A percentile compares a stretch with the other conserved stretches of the same genome.
Conservation (phyloP, 23 tunicate genomes). For the Aplidium turbinatum region DNA sequence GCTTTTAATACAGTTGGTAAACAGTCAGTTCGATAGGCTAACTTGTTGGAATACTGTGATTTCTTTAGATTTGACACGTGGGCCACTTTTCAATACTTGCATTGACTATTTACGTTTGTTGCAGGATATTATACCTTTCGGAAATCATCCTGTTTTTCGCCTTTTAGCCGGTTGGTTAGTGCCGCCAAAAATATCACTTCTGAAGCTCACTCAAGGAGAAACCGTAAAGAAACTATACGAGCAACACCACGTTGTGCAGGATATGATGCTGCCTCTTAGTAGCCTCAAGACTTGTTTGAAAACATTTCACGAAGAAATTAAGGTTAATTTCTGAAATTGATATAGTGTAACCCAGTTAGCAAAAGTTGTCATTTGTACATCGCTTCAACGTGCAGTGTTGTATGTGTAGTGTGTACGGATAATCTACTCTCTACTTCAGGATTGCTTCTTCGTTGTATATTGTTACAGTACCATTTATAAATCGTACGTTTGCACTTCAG, state of each 20-base stretch:
- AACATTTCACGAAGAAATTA: slow-evolving; percentile 72
- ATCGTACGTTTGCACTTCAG: too few species aligned
- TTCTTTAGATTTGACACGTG: not conserved
- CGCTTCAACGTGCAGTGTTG: too few species aligned
- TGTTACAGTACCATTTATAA: too few species aligned
- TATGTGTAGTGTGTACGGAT: too few species aligned
- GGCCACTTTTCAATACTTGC: not conserved
- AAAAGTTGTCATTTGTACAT: too few species aligned
- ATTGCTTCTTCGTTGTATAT: too few species aligned
- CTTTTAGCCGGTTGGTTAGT: slow-evolving; percentile 80
- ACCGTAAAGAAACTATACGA: slow-evolving; percentile 74
- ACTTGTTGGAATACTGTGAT: too few species aligned
- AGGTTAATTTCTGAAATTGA: slow-evolving; percentile 27
- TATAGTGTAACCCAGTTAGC: too few species aligned
- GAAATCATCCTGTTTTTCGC: slow-evolving; percentile 77
- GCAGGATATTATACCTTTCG: slow-evolving; percentile 87
- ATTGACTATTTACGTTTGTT: too few species aligned
- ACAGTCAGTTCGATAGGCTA: too few species aligned
- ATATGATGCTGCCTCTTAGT: slow-evolving; percentile 65
- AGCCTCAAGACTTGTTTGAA: slow-evolving; percentile 58
- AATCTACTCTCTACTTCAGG: too few species aligned
- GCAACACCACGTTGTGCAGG: slow-evolving; percentile 88
- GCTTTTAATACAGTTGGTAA: too few species aligned
- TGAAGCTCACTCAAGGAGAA: slow-evolving; percentile 87
- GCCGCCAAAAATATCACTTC: slow-evolving; percentile 86